Conservation (phyloP, 1,140 invertebrate genomes). For the Hormaphis cornu region DNA sequence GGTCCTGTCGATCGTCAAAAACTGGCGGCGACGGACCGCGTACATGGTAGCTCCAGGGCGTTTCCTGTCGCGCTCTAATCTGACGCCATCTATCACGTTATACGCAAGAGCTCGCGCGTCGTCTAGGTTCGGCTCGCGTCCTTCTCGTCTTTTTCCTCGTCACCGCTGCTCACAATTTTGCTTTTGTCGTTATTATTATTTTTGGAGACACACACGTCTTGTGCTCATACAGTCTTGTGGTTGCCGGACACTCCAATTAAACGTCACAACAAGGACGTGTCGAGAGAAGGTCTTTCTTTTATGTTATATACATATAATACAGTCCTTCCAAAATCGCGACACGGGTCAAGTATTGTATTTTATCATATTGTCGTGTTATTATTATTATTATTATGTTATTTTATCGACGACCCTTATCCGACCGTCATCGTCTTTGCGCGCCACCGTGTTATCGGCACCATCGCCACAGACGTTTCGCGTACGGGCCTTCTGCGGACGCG, state of each 20-base stretch:
- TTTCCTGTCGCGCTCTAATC: slow-evolving; percentile 28
- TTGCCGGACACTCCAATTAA: slow-evolving; percentile 14
- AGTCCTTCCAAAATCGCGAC: neutral
- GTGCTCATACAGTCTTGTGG: neutral
- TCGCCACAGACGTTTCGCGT: neutral
- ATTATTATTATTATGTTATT: neutral
- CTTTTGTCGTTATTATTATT: neutral
- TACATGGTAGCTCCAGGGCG: slow-evolving; percentile 3
- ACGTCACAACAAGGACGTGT: slow-evolving; percentile 24
- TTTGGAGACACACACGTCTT: neutral
- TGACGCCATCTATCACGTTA: slow-evolving; percentile 28
- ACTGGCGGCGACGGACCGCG: neutral
- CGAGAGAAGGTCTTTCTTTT: too few species aligned
- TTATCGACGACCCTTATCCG: neutral
- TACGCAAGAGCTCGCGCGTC: slow-evolving; percentile 6
- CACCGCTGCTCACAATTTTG: too few species aligned
- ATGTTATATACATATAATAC: too few species aligned
- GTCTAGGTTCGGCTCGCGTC: neutral
- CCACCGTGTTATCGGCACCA: neutral
- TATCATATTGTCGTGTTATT: too few species aligned
- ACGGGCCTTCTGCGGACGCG: neutral
- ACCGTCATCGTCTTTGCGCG: neutral
- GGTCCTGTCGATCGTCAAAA: slow-evolving; percentile 29
- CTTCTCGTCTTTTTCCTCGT: neutral
- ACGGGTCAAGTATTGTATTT: neutral